These are phyloP conservation scores for Antennarius striatus DNA, from an alignment of 2,113 vertebrate genomes.

Conservation along the genomic window DNA sequence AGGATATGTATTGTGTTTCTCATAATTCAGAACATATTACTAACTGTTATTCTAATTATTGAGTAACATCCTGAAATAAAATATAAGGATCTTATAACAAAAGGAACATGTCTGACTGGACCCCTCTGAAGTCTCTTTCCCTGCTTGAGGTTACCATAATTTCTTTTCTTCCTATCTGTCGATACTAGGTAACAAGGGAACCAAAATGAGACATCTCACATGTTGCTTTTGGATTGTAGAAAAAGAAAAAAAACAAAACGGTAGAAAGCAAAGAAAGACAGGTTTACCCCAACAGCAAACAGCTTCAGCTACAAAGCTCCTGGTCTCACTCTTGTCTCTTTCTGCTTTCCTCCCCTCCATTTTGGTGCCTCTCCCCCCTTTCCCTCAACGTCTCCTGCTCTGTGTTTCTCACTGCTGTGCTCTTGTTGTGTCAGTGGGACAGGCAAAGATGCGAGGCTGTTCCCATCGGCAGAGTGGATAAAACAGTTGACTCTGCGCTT, in stretches of 20 bases:
- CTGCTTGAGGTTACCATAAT: not conserved
- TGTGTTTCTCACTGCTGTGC: constrained; percentile 42
- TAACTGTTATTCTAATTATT: too few relatives aligned
- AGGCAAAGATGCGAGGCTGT: constrained; percentile 62
- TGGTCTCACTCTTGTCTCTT: not conserved
- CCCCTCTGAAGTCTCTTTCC: not conserved
- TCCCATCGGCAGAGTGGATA: constrained; percentile 58
- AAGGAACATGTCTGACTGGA: not conserved
- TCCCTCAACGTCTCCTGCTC: constrained; percentile 21
- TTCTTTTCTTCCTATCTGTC: too few relatives aligned
- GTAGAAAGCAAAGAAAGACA: constrained; percentile 14
- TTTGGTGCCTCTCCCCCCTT: not conserved
- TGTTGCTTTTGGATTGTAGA: constrained; percentile 7
- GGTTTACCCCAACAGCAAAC: not conserved
- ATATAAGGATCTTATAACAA: too few relatives aligned
- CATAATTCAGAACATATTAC: too few relatives aligned
- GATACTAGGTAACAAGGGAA: too few relatives aligned
- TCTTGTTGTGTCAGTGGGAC: constrained; percentile 70
- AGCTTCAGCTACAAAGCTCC: not conserved
- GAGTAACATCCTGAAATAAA: too few relatives aligned
- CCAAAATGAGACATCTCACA: constrained; percentile 17
- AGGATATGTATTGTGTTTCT: too few relatives aligned
- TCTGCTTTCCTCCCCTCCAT: constrained; percentile 22
- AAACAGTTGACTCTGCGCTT: constrained; percentile 63
- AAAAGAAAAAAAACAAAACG: not conserved